phyloP scores from a whole-genome alignment of 92 coral and sea anemone genomes.

The Zoanthus sansibaricus region DNA sequence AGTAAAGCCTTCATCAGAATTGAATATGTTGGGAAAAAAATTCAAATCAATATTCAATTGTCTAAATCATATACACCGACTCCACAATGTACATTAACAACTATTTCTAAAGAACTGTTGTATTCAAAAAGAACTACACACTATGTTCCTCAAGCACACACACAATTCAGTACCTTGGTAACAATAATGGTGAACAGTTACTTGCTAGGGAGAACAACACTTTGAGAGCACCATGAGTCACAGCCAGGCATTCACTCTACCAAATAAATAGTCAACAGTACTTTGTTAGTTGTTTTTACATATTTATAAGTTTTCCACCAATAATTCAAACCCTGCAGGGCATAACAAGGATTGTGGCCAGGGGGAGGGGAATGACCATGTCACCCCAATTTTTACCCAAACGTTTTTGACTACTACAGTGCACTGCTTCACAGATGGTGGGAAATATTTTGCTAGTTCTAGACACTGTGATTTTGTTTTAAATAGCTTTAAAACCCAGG shows the following conservation, averaged over 20 bases:
- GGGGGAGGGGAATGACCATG: too few species aligned
- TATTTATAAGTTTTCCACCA: background rate
- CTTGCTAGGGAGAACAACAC: constrained; percentile 77
- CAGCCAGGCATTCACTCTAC: constrained; percentile 76
- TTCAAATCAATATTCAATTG: too few species aligned
- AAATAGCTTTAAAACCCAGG: too few species aligned
- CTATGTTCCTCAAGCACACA: background rate
- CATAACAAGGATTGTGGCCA: too few species aligned
- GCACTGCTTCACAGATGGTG: too few species aligned
- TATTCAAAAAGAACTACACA: background rate
- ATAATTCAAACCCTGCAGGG: background rate
- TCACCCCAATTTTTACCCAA: too few species aligned
- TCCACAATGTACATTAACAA: background rate
- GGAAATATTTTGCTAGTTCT: too few species aligned
- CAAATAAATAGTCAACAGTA: background rate
- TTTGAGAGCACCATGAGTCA: constrained; percentile 73
- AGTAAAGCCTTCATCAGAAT: too few species aligned
- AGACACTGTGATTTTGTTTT: too few species aligned
- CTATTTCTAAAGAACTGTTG: background rate
- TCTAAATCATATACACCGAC: background rate
- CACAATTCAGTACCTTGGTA: constrained; percentile 62
- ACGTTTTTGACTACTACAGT: too few species aligned
- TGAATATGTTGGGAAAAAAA: too few species aligned
- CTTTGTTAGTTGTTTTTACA: background rate
- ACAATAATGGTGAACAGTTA: constrained; percentile 57